These are phyloP conservation scores for Drosophila setifemur DNA, from an alignment of 1,140 invertebrate species.

Conservation along the genomic window DNA sequence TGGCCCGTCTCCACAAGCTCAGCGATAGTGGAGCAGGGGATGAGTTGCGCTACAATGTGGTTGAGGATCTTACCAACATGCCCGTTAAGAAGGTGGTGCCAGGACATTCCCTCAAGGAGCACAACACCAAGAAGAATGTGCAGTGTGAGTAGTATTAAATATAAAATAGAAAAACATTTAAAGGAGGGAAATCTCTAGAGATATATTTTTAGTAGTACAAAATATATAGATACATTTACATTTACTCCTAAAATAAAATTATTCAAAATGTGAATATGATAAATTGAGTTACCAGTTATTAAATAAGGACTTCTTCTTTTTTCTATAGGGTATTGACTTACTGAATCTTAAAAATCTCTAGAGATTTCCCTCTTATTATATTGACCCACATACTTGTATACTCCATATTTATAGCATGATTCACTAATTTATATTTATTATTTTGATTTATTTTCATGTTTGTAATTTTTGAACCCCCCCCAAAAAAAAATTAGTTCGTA, in stretches of 20 bases:
- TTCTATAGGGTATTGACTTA: too few relatives aligned
- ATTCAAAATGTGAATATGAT: too few relatives aligned
- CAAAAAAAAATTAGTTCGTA: slow-evolving; percentile 64
- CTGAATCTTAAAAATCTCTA: too few relatives aligned
- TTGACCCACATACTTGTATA: too few relatives aligned
- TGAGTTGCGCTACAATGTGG: slow-evolving; percentile 32
- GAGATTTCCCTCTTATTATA: too few relatives aligned
- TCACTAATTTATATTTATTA: slow-evolving; percentile 28
- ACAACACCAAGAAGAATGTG: slow-evolving; percentile 76
- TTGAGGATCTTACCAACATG: slow-evolving; percentile 39
- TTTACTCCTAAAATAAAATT: too few relatives aligned
- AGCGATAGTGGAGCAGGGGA: slow-evolving; percentile 32
- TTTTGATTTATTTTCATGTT: slow-evolving; percentile 38
- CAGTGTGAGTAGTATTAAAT: slow-evolving; percentile 80
- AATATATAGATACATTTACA: too few relatives aligned
- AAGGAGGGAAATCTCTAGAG: too few relatives aligned
- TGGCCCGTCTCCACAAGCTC: slow-evolving; percentile 57
- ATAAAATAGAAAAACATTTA: too few relatives aligned
- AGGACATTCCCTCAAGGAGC: slow-evolving; percentile 42
- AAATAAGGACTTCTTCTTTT: too few relatives aligned
- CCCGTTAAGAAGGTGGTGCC: slow-evolving; percentile 50
- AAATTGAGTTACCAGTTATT: too few relatives aligned
- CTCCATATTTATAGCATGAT: slow-evolving; percentile 15
- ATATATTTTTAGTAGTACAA: too few relatives aligned
- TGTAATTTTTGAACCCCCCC: slow-evolving; percentile 10